Base-by-base conservation (phyloP, 2,113 vertebrate species). In the Lethenteron reissneri region DNA sequence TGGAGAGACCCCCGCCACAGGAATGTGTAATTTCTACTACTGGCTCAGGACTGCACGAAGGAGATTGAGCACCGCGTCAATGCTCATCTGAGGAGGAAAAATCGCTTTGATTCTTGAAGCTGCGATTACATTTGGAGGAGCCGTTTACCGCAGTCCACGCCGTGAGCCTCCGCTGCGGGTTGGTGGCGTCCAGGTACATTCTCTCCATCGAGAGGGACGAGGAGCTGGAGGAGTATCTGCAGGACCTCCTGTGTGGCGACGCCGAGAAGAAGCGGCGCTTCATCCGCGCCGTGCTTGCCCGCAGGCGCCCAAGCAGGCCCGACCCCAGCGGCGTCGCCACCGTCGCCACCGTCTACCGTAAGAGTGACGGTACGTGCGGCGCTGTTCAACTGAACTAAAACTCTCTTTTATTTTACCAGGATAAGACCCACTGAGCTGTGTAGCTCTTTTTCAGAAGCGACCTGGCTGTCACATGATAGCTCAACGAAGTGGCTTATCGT, bases 151-250 rank as follows among this genome's bases (percentile, higher is more conserved):
- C 41, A 5, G 41, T 41, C 41, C 41, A 41, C 41, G 41, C 3
- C 41, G 41, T 41, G 6, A 41, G 41, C 41, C 41, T 41, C 41
- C 41, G 41, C 41, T 41, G 41, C 41, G 41, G 41, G 41, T 41
- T 7, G 41, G 41, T 41, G 41, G 41, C 41, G 41, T 41, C 41
- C 70, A 99, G 94, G 76, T 97, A 99, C 73, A 82, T 99, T 75
- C 77, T 99, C 13, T 88, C 88, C 1, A 96, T 96, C 72, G 85
- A 87, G 9, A 84, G 78, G 0, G 82, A 82, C 56, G 90, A 95
- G 0, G 92, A 97, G 80, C 85, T 97, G 68, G 83, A 83, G 59
- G 92, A 96, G 60, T 97, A 99, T 2, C 81, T 97, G 1, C 77
- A 84, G 9, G 92, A 95, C 74, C 85, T 96, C 9, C 78, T 99